Evolutionary conservation across 2,113 vertebrate species (phyloP).

Genomic region (Anolis carolinensis): DNA sequence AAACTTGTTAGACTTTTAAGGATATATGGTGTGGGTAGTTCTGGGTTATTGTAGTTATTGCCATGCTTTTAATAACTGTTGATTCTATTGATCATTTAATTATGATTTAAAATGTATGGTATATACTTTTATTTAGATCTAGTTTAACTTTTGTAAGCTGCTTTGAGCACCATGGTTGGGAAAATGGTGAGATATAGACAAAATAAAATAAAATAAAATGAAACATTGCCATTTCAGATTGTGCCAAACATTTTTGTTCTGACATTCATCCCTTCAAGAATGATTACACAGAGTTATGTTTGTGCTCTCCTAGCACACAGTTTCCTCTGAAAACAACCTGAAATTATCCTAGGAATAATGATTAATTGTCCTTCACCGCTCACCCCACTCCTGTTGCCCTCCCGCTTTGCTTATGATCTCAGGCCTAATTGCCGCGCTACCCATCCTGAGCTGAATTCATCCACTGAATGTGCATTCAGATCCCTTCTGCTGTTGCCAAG

Average conservation of each 20-base stretch:
- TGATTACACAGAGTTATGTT: neutral
- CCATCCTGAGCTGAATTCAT: conserved; percentile 13
- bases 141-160: neutral
- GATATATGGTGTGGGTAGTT: too few relatives aligned
- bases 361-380: neutral
- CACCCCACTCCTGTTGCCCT: neutral
- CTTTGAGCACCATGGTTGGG: neutral
- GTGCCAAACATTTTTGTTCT: neutral
- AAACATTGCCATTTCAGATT: neutral
- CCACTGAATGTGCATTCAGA: conserved; percentile 9
- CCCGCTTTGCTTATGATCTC: conserved; percentile 14
- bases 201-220: neutral
- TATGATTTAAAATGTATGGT: too few relatives aligned
- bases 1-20: neutral
- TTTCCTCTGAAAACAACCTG: neutral
- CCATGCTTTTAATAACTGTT: too few relatives aligned
- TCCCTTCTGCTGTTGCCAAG: conserved; percentile 13
- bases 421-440: neutral
- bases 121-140: too few relatives aligned
- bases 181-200: too few relatives aligned
- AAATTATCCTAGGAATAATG: neutral
- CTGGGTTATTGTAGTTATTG: too few relatives aligned
- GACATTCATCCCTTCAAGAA: neutral
- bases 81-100: too few relatives aligned
- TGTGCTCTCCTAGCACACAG: neutral